Evolutionary conservation across 2,888 invertebrate species (phyloP).

Genomic region (Chrysodeixis includens): DNA sequence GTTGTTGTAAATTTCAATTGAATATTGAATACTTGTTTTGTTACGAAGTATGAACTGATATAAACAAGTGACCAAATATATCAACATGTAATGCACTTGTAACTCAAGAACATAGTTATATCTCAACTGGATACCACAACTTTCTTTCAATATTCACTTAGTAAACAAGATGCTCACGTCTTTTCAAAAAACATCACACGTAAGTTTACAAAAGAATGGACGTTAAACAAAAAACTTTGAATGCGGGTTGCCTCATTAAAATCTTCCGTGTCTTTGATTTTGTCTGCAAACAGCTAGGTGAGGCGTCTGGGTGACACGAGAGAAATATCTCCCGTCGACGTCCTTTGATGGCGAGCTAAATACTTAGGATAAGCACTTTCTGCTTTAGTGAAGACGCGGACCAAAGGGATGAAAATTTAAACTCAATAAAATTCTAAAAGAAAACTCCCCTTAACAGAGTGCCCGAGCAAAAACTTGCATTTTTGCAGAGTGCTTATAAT

Average conservation of each 20-base stretch:
- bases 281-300: slow-evolving; percentile 80
- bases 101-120: not conserved
- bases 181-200: slow-evolving; percentile 42
- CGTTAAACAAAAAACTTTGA: slow-evolving; percentile 80
- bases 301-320: slow-evolving; percentile 50
- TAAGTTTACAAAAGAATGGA: slow-evolving; percentile 62
- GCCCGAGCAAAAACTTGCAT: slow-evolving; percentile 8
- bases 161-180: slow-evolving; percentile 30
- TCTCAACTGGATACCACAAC: not conserved
- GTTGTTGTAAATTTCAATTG: not conserved
- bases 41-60: not conserved
- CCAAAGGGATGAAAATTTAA: slow-evolving; percentile 44
- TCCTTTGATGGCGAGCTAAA: slow-evolving; percentile 75
- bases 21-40: not conserved
- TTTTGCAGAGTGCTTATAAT: slow-evolving; percentile 16
- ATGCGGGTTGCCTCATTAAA: slow-evolving; percentile 87
- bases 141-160: slow-evolving; percentile 13
- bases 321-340: slow-evolving; percentile 53
- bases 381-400: slow-evolving; percentile 56
- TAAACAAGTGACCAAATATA: not conserved
- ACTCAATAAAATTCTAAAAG: slow-evolving; percentile 37
- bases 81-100: not conserved
- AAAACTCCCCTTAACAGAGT: slow-evolving; percentile 13
- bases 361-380: slow-evolving; percentile 64
- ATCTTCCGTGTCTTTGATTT: slow-evolving; percentile 87